Percentiles rank a stretch among this genome's conserved stretches.
These are phyloP conservation scores for Clanis bilineata DNA, from an alignment of 2,888 invertebrate genomes.

Conservation along the genomic window DNA sequence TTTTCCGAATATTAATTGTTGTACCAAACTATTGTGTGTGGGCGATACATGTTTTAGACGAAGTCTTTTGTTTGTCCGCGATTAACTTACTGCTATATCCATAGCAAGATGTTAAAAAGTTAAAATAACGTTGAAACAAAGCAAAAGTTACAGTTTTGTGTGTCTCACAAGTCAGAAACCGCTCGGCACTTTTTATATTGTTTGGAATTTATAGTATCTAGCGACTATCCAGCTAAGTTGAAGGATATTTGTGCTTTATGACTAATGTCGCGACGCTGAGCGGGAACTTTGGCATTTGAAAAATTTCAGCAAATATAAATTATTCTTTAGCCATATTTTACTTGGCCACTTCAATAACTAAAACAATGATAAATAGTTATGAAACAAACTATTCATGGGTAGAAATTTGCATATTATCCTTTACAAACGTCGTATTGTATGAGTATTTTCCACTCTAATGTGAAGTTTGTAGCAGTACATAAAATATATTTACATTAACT, in stretches of 20 bases:
- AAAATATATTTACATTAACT: too few relatives aligned
- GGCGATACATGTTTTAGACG: slow-evolving; percentile 65
- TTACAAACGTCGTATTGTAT: too few relatives aligned
- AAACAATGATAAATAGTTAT: background rate
- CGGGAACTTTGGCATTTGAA: slow-evolving; percentile 30
- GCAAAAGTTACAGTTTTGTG: background rate
- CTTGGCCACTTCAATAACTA: background rate
- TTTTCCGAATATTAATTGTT: slow-evolving; percentile 53
- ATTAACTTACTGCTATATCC: slow-evolving; percentile 26
- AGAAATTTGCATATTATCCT: background rate
- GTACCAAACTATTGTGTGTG: slow-evolving; percentile 63
- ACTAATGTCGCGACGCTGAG: slow-evolving; percentile 23
- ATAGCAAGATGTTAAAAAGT: background rate
- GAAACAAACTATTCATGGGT: background rate
- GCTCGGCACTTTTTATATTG: background rate
- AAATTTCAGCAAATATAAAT: background rate
- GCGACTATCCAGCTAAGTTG: slow-evolving; percentile 24
- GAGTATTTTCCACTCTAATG: too few relatives aligned
- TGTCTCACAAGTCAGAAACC: background rate
- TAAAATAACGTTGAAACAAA: background rate
- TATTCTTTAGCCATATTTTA: background rate
- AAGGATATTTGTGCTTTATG: slow-evolving; percentile 30
- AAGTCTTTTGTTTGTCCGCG: slow-evolving; percentile 68
- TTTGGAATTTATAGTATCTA: background rate
- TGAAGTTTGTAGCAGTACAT: too few relatives aligned